These are phyloP conservation scores for Scytalopus superciliaris DNA, from an alignment of 2,113 vertebrate species.

Conservation along the genomic window DNA sequence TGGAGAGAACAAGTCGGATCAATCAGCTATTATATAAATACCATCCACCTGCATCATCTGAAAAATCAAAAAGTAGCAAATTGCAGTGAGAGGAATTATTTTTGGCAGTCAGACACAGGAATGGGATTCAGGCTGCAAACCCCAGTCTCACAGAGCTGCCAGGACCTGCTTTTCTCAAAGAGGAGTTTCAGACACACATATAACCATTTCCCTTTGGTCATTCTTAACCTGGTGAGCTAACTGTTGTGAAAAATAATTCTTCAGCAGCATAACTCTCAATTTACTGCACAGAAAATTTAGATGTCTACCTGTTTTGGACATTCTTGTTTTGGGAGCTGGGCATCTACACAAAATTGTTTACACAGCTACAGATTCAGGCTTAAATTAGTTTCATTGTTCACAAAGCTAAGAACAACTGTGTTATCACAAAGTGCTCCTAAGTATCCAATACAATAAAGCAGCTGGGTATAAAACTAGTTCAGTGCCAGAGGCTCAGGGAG, in stretches of 20 bases:
- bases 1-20: background rate
- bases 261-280: background rate
- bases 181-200: background rate
- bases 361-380: background rate
- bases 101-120: background rate
- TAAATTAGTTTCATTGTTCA: background rate
- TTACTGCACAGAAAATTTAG: background rate
- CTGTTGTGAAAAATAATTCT: background rate
- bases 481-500: background rate
- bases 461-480: background rate
- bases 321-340: background rate
- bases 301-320: background rate
- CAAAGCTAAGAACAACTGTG: background rate
- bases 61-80: background rate
- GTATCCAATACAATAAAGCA: background rate
- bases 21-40: background rate
- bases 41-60: background rate
- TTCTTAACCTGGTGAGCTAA: background rate
- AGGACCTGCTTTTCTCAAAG: background rate
- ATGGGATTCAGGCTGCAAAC: background rate
- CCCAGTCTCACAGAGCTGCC: accelerated
- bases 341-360: background rate
- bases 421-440: background rate
- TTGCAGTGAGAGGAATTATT: background rate
- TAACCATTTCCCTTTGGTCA: background rate